These are phyloP conservation scores for Agonum fuliginosum DNA, from an alignment of 2,888 invertebrate genomes.

Conservation along the genomic window DNA sequence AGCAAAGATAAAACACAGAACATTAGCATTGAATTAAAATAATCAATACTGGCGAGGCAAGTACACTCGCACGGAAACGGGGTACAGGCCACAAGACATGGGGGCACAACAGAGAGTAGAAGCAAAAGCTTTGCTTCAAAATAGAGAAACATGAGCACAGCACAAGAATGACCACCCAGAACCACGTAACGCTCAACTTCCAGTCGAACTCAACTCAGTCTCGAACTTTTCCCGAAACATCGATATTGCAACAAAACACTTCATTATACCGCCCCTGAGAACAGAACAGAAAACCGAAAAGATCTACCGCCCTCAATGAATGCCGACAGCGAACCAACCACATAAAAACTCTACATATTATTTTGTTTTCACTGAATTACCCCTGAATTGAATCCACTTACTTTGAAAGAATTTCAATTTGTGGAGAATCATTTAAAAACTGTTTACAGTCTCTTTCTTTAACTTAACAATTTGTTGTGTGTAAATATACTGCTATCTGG, in stretches of 20 bases:
- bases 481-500: slow-evolving; percentile 23
- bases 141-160: background rate
- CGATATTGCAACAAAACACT: slow-evolving; percentile 44
- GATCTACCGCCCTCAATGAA: background rate
- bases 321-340: background rate
- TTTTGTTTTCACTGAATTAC: slow-evolving; percentile 41
- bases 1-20: slow-evolving; percentile 49
- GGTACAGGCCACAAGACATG: no score
- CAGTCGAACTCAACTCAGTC: background rate
- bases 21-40: slow-evolving; percentile 55
- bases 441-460: slow-evolving; percentile 11
- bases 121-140: slow-evolving; percentile 2
- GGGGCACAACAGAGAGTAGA: background rate
- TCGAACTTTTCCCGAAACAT: slow-evolving; percentile 26
- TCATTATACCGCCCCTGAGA: slow-evolving; percentile 27
- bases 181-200: background rate
- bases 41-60: slow-evolving; percentile 40
- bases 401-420: slow-evolving; percentile 48
- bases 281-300: background rate
- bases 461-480: slow-evolving; percentile 21
- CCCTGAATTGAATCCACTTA: slow-evolving; percentile 34
- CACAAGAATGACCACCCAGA: slow-evolving; percentile 1
- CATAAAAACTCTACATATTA: slow-evolving; percentile 33
- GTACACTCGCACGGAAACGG: background rate
- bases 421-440: slow-evolving; percentile 15